A percentile compares a stretch with the other conserved stretches of the same genome.
These are phyloP conservation scores for Brevimyrus niger DNA, from an alignment of 2,113 vertebrate genomes.

Conservation along the genomic window DNA sequence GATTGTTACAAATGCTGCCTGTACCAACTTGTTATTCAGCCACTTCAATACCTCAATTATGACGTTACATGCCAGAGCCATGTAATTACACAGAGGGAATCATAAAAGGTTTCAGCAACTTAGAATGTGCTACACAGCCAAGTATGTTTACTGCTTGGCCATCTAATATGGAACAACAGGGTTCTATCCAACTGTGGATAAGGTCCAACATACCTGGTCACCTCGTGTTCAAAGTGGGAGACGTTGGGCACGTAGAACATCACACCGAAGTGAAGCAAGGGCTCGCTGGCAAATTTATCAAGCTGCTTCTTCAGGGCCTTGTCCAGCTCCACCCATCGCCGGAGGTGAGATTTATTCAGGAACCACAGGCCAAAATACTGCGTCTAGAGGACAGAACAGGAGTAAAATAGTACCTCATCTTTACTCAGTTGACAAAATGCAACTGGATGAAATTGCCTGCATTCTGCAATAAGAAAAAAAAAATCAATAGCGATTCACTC, in stretches of 20 bases:
- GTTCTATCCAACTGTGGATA: background rate
- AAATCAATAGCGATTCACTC: background rate
- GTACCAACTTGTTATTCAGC: background rate
- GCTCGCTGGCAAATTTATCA: slow-evolving; percentile 93
- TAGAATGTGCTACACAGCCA: background rate
- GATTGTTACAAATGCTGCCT: background rate
- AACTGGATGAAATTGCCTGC: background rate
- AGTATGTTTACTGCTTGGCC: background rate
- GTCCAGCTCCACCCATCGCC: slow-evolving; percentile 94
- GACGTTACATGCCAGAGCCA: background rate
- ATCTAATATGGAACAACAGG: background rate
- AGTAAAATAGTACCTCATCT: background rate
- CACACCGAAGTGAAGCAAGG: slow-evolving; percentile 89
- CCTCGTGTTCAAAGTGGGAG: slow-evolving; percentile 82
- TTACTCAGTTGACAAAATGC: background rate
- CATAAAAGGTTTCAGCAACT: background rate
- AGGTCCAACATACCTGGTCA: slow-evolving; percentile 70
- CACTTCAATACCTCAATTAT: background rate
- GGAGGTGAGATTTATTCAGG: slow-evolving; percentile 81
- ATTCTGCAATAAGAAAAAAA: background rate
- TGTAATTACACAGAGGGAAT: background rate
- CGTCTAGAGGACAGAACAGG: slow-evolving; percentile 53
- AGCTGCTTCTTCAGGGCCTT: slow-evolving; percentile 97
- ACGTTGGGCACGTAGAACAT: slow-evolving; percentile 95
- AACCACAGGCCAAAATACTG: slow-evolving; percentile 94